phyloP scores from a whole-genome alignment of 2,888 invertebrate genomes.

The Rotaria macrura region DNA sequence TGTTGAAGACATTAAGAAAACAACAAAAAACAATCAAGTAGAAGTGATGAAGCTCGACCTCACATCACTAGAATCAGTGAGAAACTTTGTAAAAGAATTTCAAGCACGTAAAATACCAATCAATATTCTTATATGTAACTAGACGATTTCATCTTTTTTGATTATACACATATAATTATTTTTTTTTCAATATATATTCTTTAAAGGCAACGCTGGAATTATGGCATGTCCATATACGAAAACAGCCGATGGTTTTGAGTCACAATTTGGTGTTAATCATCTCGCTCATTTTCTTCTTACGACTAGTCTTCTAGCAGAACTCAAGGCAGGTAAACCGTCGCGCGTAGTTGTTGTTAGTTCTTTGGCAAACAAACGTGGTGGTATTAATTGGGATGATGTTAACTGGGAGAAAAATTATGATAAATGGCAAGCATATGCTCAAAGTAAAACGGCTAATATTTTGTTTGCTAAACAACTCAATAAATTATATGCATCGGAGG shows the following conservation, averaged over 20 bases:
- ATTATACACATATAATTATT: no score
- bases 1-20: conserved; percentile 46
- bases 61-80: conserved; percentile 4
- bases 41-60: conserved; percentile 21
- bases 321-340: background rate
- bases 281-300: conserved; percentile 34
- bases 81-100: conserved; percentile 21
- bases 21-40: conserved; percentile 13
- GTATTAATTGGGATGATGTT: background rate
- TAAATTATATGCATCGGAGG: background rate
- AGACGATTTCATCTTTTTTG: conserved; percentile 34
- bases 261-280: conserved; percentile 34
- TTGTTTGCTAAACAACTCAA: background rate
- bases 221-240: no score
- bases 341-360: background rate
- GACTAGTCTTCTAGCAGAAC: background rate
- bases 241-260: no score
- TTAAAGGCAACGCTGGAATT: no score
- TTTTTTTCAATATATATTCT: no score
- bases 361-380: background rate
- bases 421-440: background rate
- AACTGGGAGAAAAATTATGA: conserved; percentile 3
- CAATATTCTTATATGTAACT: conserved; percentile 25
- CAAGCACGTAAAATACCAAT: conserved; percentile 21
- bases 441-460: conserved; percentile 1